These are phyloP conservation scores for Siniperca scherzeri DNA, from an alignment of 2,797 vertebrate species.

Conservation along the genomic window DNA sequence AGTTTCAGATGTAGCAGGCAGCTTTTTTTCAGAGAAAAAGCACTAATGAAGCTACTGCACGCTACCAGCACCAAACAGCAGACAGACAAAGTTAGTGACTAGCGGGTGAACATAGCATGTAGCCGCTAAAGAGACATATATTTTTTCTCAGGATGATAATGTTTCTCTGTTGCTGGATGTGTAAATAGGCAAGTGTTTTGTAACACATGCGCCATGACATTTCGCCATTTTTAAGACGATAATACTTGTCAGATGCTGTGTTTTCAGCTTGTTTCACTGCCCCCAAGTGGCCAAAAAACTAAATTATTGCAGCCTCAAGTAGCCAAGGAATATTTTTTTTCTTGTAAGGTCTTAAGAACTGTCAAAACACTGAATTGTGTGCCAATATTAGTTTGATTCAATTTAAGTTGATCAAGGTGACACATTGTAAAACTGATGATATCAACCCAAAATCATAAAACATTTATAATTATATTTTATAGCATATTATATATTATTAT, in stretches of 20 bases:
- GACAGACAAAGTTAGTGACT: no score
- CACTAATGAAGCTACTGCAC: background rate
- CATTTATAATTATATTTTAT: no score
- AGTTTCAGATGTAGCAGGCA: background rate
- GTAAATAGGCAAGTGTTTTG: background rate
- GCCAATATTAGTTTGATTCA: background rate
- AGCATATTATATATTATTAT: no score
- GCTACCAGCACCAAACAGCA: background rate
- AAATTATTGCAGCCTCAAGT: background rate
- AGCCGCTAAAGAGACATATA: background rate
- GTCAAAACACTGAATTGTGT: background rate
- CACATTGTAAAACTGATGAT: background rate
- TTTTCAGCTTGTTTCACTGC: conserved; percentile 7
- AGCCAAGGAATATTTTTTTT: background rate
- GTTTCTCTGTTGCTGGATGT: background rate
- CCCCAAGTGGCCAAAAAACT: background rate
- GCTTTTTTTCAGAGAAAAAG: background rate
- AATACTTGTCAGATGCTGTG: background rate
- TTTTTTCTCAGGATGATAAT: background rate
- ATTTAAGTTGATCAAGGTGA: no score
- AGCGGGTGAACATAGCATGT: background rate
- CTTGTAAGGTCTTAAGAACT: background rate
- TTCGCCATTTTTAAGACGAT: background rate
- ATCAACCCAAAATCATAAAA: background rate
- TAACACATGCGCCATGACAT: background rate